These are phyloP conservation scores for Sciurus niger DNA, from an alignment of 2,113 vertebrate species.

Conservation along the genomic window DNA sequence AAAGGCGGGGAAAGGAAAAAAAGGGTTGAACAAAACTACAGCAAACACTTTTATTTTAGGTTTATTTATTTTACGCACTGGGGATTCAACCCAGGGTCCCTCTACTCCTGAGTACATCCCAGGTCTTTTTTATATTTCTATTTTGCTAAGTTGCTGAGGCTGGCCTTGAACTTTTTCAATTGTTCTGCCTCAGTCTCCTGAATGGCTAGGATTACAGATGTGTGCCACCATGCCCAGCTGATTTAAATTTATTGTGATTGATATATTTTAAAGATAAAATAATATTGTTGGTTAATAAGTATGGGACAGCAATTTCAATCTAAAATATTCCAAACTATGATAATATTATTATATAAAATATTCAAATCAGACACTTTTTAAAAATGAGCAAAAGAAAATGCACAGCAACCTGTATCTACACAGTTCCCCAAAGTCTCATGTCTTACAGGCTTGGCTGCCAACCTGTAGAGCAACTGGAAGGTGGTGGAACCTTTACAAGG, in stretches of 20 bases:
- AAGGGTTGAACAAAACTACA: neutral
- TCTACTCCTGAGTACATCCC: too few species aligned
- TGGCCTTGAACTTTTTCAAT: too few species aligned
- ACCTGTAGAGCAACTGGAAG: neutral
- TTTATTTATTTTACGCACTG: neutral
- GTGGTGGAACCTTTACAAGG: neutral
- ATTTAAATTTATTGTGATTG: slow-evolving; percentile 37
- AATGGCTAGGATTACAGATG: too few species aligned
- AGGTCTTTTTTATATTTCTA: too few species aligned
- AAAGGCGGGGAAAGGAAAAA: neutral
- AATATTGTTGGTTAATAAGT: neutral
- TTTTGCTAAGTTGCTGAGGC: too few species aligned
- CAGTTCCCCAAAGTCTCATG: neutral
- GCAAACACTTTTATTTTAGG: neutral
- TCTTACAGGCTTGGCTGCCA: neutral
- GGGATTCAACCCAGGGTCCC: neutral
- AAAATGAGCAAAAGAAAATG: neutral
- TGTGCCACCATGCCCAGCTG: too few species aligned
- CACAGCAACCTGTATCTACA: neutral
- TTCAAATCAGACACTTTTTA: neutral
- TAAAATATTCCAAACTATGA: slow-evolving; percentile 11
- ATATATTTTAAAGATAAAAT: neutral
- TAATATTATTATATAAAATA: slow-evolving; percentile 24
- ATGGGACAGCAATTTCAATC: slow-evolving; percentile 38
- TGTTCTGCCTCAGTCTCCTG: too few species aligned